Evolutionary conservation across 2,797 vertebrate species (phyloP).

Genomic region (Buceros bicornis): DNA sequence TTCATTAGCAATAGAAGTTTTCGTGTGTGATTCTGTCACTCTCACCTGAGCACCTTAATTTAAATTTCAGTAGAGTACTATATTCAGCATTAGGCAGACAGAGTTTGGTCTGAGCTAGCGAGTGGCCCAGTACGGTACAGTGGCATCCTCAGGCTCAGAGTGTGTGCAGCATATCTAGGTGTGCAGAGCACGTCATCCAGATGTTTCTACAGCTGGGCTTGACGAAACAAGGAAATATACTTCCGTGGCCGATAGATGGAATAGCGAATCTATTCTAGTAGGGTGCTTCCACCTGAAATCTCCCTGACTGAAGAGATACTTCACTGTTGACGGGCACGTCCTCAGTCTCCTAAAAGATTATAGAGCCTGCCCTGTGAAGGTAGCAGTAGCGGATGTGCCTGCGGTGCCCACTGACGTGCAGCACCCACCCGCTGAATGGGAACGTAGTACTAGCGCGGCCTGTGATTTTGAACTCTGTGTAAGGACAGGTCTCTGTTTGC

Average conservation of each 20-base stretch:
- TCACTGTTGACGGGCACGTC: background rate
- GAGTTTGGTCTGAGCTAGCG: background rate
- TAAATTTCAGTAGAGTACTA: background rate
- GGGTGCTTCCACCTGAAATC: background rate
- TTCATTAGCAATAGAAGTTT: background rate
- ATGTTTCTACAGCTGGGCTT: background rate
- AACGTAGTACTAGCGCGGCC: background rate
- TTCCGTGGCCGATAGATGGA: background rate
- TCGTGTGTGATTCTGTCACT: background rate
- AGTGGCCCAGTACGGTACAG: background rate
- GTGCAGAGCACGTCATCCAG: background rate
- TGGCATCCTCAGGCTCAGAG: background rate
- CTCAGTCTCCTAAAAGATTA: background rate
- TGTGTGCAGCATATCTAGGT: background rate
- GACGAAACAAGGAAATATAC: background rate
- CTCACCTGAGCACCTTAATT: background rate
- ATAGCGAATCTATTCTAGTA: background rate
- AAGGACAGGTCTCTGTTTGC: constrained; percentile 42
- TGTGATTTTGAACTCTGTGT: constrained; percentile 37
- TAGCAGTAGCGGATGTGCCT: background rate
- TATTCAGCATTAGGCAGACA: background rate
- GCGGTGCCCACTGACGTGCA: background rate
- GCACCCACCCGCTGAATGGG: background rate
- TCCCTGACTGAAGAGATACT: background rate
- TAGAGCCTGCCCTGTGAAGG: background rate